Evolutionary conservation across 2,797 vertebrate genomes (phyloP), one percentile per base, ranked within the genome.

Genomic region (Paguma larvata): DNA sequence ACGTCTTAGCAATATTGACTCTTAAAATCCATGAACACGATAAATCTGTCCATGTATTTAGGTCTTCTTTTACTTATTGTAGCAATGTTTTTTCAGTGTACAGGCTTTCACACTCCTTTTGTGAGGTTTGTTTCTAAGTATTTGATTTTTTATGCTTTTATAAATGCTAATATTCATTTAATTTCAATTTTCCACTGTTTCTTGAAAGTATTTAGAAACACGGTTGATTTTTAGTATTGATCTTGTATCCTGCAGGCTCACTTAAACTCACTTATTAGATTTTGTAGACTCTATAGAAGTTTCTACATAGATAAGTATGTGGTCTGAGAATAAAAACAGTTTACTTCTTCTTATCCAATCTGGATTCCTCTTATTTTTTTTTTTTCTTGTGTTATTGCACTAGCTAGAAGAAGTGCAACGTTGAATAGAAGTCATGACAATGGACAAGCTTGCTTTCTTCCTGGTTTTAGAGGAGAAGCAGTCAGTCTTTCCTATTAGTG

Each of bases 331-430:
- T 73, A 68, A 80, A 80, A 34, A 53, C 44, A 67, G 9, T 68
- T 94, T 94, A 91, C 56, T 62, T 89, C 48, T 83, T 95, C 18
- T 75, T 38, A 14, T 89, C 73, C 13, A 86, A 41, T 62, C 41
- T 68, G 11, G 32, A 85, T 53, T 75, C 10, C 12, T 94, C 63
- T 90, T 80, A 21, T 44, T 48, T 51, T 53, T 53, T 94, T 90
- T 93, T 46, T 77, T 70, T 65, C 62, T 93, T 83, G 51, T 30
- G 18, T 89, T 89, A 73, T 44, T 46, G 13, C 4, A 70, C 19
- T 63, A 56, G 82, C 30, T 77, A 59, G 48, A 83, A 93, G 38
- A 12, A 68, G 46, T 89, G 51, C 12, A 91, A 4, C 51, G 18
- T 67, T 78, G 56, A 85, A 82, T 46, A 91, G 41, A 92, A 75